A percentile compares a stretch with the other conserved stretches of the same genome.
These are phyloP conservation scores for Goniozus legneri DNA, from an alignment of 1,140 invertebrate species.

Conservation along the genomic window DNA sequence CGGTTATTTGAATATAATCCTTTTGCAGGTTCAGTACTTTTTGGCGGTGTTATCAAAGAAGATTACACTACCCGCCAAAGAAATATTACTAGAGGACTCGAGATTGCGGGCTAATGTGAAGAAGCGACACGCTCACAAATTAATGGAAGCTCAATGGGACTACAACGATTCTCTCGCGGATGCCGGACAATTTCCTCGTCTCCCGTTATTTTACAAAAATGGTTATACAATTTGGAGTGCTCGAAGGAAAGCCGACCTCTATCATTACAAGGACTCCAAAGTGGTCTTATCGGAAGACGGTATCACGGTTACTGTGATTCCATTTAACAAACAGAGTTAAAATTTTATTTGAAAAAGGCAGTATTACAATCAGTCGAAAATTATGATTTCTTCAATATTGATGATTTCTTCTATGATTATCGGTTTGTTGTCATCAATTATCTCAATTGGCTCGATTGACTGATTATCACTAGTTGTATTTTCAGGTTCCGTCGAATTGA, in stretches of 20 bases:
- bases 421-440: too few relatives aligned
- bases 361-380: too few relatives aligned
- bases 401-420: too few relatives aligned
- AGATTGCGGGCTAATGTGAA: slow-evolving; percentile 11
- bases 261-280: slow-evolving; percentile 34
- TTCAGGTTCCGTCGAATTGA: too few relatives aligned
- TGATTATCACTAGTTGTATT: too few relatives aligned
- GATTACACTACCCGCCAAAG: slow-evolving; percentile 50
- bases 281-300: slow-evolving; percentile 26
- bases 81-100: slow-evolving; percentile 36
- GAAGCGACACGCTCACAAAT: slow-evolving; percentile 37
- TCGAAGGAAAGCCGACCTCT: slow-evolving; percentile 20
- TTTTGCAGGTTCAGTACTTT: slow-evolving; percentile 56
- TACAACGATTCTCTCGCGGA: slow-evolving; percentile 39
- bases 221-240: slow-evolving; percentile 27
- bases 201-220: slow-evolving; percentile 35
- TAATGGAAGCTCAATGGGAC: slow-evolving; percentile 35
- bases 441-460: too few relatives aligned
- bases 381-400: too few relatives aligned
- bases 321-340: not conserved
- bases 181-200: slow-evolving; percentile 24
- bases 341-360: not conserved
- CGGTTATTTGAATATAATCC: not conserved
- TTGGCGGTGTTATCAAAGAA: slow-evolving; percentile 54
- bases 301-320: not conserved